Evolutionary conservation across 2,113 vertebrate genomes (phyloP).

Genomic region (Polypterus senegalus): DNA sequence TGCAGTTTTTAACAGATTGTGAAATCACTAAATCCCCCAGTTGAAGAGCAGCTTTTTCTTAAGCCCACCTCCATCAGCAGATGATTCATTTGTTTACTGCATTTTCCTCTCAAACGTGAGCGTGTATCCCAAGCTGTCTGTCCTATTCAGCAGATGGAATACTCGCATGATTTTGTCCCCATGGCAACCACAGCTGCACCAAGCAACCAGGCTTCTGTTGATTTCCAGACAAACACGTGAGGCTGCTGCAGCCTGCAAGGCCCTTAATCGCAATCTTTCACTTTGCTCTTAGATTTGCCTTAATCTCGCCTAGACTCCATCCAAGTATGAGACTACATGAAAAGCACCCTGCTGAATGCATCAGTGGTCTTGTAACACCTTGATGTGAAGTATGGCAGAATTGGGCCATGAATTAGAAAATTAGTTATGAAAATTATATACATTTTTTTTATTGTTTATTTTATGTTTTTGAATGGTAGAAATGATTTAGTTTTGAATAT

Average conservation of each 20-base stretch:
- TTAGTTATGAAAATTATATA: too few relatives aligned
- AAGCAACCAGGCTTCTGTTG: slow-evolving; percentile 28
- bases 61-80: slow-evolving; percentile 18
- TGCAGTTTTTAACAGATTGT: slow-evolving; percentile 5
- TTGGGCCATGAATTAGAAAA: too few relatives aligned
- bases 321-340: neutral
- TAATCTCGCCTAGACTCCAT: slow-evolving; percentile 4
- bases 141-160: slow-evolving; percentile 36
- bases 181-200: slow-evolving; percentile 33
- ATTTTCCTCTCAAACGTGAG: slow-evolving; percentile 23
- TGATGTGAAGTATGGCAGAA: too few relatives aligned
- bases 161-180: slow-evolving; percentile 35
- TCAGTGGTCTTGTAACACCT: too few relatives aligned
- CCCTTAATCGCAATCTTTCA: slow-evolving; percentile 8
- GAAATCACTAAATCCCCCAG: slow-evolving; percentile 9
- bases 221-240: slow-evolving; percentile 32
- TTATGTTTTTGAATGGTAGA: too few relatives aligned
- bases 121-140: slow-evolving; percentile 29
- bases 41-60: neutral
- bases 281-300: slow-evolving; percentile 23
- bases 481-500: too few relatives aligned
- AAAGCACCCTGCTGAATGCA: too few relatives aligned
- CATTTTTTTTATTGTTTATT: too few relatives aligned
- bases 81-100: slow-evolving; percentile 30
- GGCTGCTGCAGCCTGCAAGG: slow-evolving; percentile 24